Percentiles rank a stretch among this genome's conserved stretches.
Conservation (phyloP, 2,797 vertebrate genomes). For the Enteromius treurensis region DNA sequence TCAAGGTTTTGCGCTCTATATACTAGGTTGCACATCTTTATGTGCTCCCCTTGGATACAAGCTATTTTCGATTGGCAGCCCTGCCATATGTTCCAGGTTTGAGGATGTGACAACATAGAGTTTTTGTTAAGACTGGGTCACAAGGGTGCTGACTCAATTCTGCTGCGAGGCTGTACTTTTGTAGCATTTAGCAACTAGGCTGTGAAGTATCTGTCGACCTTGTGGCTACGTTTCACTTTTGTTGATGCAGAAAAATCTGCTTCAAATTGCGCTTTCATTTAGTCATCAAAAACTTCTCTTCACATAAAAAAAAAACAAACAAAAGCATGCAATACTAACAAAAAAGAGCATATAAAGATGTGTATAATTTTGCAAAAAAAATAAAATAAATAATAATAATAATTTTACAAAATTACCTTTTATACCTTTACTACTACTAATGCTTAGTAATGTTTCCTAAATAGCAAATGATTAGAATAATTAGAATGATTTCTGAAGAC, state of each 20-base stretch:
- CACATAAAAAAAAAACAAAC: neutral
- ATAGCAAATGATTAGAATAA: neutral
- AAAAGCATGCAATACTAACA: too few relatives aligned
- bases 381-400: too few relatives aligned
- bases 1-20: slow-evolving; percentile 8
- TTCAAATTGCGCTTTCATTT: neutral
- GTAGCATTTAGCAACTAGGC: slow-evolving; percentile 18
- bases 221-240: neutral
- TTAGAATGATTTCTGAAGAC: neutral
- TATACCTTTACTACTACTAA: neutral
- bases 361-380: neutral
- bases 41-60: slow-evolving; percentile 16
- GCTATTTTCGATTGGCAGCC: neutral
- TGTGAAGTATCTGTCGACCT: neutral
- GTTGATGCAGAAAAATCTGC: neutral
- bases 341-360: neutral
- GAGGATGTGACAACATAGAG: neutral
- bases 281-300: neutral
- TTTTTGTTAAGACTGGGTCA: slow-evolving; percentile 27
- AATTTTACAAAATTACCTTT: neutral
- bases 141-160: slow-evolving; percentile 15
- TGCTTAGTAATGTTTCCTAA: neutral
- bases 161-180: neutral
- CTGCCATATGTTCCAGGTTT: slow-evolving; percentile 27
- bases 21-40: slow-evolving; percentile 5